phyloP scores from a whole-genome alignment of 1,140 invertebrate species.

The Pseudachorutes palmiensis region DNA sequence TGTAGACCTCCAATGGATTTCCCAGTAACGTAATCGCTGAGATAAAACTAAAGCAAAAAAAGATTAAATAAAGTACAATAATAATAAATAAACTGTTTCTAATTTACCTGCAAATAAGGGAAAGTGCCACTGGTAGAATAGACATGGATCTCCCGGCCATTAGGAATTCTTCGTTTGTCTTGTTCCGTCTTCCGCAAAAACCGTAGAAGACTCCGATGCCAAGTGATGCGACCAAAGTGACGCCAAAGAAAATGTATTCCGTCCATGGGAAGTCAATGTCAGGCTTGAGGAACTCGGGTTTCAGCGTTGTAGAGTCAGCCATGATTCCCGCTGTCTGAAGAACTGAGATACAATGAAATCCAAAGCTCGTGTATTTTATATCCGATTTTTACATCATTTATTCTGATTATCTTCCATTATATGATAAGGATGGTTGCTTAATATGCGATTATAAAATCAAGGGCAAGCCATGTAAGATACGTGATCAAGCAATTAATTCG shows the following conservation, averaged over 20 bases:
- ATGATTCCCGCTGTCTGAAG: slow-evolving; percentile 1
- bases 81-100: no score
- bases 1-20: slow-evolving; percentile 63
- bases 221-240: slow-evolving; percentile 39
- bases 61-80: no score
- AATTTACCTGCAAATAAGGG: slow-evolving; percentile 23
- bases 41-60: no score
- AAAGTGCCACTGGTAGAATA: slow-evolving; percentile 26
- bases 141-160: neutral
- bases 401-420: no score
- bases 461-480: no score
- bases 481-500: no score
- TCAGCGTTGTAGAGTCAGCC: no score
- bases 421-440: no score
- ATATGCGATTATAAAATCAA: no score
- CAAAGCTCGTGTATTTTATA: no score
- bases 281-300: neutral
- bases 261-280: slow-evolving; percentile 13
- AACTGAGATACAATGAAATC: no score
- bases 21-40: slow-evolving; percentile 14
- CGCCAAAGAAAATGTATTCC: slow-evolving; percentile 29
- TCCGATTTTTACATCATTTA: no score
- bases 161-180: slow-evolving; percentile 42
- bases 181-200: slow-evolving; percentile 43
- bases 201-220: slow-evolving; percentile 45